phyloP scores from a whole-genome alignment of 2,113 vertebrate genomes.

The Aspidoscelis tigris region DNA sequence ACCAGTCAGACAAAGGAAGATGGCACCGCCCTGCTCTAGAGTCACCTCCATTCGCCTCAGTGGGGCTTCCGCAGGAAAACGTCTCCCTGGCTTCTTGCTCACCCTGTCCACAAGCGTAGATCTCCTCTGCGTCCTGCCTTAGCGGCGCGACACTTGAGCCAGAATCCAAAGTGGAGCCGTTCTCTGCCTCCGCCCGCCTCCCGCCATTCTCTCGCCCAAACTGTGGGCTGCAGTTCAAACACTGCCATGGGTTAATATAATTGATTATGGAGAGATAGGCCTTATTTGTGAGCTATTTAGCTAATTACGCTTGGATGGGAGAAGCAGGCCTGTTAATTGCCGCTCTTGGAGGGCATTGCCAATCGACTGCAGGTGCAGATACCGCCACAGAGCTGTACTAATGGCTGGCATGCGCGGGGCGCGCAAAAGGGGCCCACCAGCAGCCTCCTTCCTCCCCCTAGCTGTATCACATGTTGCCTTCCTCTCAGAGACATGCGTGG shows the following conservation, averaged over 20 bases:
- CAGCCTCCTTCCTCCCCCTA: not conserved
- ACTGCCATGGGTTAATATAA: conserved; percentile 1
- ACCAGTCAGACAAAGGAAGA: no score
- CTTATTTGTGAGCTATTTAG: conserved; percentile 17
- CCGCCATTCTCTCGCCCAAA: not conserved
- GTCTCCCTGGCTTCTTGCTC: not conserved
- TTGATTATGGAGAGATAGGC: conserved; percentile 15
- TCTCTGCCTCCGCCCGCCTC: not conserved
- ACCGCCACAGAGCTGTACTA: not conserved
- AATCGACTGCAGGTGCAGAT: conserved; percentile 5
- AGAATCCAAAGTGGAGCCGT: not conserved
- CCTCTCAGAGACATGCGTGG: no score
- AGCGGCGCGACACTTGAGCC: not conserved
- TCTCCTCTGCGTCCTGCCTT: not conserved
- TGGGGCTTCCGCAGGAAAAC: not conserved
- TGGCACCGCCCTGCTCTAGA: no score
- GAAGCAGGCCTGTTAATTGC: conserved; percentile 4
- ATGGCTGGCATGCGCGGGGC: not conserved
- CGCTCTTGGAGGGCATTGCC: not conserved
- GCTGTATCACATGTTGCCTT: not conserved
- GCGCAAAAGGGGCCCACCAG: not conserved
- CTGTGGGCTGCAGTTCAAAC: not conserved
- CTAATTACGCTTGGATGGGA: conserved; percentile 22
- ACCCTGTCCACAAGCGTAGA: not conserved
- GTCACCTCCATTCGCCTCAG: not conserved